A percentile compares a stretch with the other conserved stretches of the same genome.
Conservation (phyloP, 1,140 invertebrate species). For the Diploscapter pachys region DNA sequence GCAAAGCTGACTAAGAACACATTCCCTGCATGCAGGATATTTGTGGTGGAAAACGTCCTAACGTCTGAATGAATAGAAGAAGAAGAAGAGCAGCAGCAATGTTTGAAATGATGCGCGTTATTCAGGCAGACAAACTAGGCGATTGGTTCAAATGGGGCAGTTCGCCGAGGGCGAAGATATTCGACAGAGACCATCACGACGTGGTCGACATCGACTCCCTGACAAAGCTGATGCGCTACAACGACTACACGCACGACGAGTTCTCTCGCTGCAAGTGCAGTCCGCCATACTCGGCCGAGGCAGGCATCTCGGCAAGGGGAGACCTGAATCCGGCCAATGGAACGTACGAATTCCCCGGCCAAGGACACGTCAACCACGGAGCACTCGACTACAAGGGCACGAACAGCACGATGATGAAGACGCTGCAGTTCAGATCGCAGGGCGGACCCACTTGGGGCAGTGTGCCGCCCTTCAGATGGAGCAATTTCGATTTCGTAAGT, state of each 20-base stretch:
- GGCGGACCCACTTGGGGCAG: constrained; percentile 66
- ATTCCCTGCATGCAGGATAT: too few species aligned
- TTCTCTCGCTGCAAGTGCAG: constrained; percentile 69
- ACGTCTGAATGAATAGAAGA: too few species aligned
- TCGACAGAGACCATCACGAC: constrained; percentile 65
- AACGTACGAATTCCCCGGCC: constrained; percentile 67
- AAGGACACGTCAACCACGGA: constrained; percentile 69
- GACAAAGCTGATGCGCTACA: constrained; percentile 70
- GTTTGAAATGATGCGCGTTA: constrained; percentile 29
- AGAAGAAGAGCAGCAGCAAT: too few species aligned
- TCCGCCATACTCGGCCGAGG: constrained; percentile 72
- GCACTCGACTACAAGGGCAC: constrained; percentile 69
- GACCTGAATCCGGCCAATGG: constrained; percentile 72
- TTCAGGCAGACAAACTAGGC: constrained; percentile 68
- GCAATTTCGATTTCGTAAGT: constrained; percentile 38
- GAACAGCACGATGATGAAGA: constrained; percentile 56
- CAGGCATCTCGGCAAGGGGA: constrained; percentile 71
- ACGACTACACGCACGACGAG: constrained; percentile 71
- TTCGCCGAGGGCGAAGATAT: constrained; percentile 56
- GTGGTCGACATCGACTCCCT: constrained; percentile 65
- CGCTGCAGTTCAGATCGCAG: constrained; percentile 65
- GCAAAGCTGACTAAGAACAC: too few species aligned
- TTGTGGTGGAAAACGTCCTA: too few species aligned
- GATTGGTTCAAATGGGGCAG: constrained; percentile 72
- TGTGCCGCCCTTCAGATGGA: constrained; percentile 49